These are phyloP conservation scores for Melanotaenia pygmaea DNA, from an alignment of 2,797 vertebrate genomes.

Conservation along the genomic window DNA sequence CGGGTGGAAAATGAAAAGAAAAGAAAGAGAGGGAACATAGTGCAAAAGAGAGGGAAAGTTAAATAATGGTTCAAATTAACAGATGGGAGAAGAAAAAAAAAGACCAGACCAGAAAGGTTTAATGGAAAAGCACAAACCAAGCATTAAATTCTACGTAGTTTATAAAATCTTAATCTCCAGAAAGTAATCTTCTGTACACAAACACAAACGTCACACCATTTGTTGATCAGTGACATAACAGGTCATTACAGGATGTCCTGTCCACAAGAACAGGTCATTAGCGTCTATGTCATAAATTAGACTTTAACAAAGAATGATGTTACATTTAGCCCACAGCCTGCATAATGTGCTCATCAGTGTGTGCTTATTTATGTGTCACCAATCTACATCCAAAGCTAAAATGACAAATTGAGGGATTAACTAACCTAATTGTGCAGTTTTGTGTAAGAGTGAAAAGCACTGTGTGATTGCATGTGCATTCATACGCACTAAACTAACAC, in stretches of 20 bases:
- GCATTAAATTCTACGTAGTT: neutral
- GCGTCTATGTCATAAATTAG: slow-evolving; percentile 52
- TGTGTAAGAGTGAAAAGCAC: slow-evolving; percentile 2
- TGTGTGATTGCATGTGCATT: neutral
- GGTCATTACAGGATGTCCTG: slow-evolving; percentile 69
- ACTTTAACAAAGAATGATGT: slow-evolving; percentile 70
- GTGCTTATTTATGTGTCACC: slow-evolving; percentile 1
- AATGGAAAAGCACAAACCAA: too few species aligned
- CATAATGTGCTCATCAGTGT: slow-evolving; percentile 16
- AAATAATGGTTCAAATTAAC: slow-evolving; percentile 8
- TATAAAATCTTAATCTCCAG: neutral
- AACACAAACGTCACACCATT: slow-evolving; percentile 1
- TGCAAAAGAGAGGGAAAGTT: neutral
- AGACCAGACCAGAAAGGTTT: too few species aligned
- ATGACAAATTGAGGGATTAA: slow-evolving; percentile 20
- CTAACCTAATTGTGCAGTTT: neutral
- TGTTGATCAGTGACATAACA: slow-evolving; percentile 29
- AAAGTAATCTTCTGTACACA: neutral
- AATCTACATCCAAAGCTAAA: slow-evolving; percentile 24
- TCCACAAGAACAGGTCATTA: slow-evolving; percentile 47
- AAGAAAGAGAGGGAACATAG: neutral
- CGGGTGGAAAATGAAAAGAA: neutral
- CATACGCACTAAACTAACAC: slow-evolving; percentile 50
- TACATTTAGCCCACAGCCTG: slow-evolving; percentile 42
- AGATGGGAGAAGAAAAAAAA: neutral